Base-by-base conservation (phyloP, 2,797 vertebrate genomes). In the Platalea minor region DNA sequence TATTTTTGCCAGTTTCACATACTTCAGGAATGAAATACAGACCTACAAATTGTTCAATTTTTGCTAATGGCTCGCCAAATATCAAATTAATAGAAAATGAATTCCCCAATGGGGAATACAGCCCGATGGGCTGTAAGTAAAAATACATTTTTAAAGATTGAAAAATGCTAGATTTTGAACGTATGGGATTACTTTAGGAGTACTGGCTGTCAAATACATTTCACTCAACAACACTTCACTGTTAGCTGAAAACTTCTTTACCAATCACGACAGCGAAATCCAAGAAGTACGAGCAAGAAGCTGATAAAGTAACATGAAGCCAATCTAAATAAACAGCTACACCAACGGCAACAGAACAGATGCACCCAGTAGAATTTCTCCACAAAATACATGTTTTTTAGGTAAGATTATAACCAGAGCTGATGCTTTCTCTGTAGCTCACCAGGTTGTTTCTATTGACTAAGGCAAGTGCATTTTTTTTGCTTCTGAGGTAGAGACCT, bases 61-160 rank as follows among this genome's bases (percentile, higher is more conserved):
- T 96, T 91, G 75, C 77, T 95, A 94, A 95, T n/a, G 64, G 41
- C 21, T 96, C 12, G 13, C 91, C 13, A 92, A 91, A 93, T 91
- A 86, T 60, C 74, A 85, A 96, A 96, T 87, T 31, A 87, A 91
- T 76, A 94, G 79, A 96, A 96, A 96, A 78, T 85, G 46, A 96
- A 92, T 92, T 94, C 83, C 75, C 86, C 77, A 85, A 48, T 81
- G 73, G 83, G 68, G 37, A 37, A 37, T 37, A 37, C 37, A 37
- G 37, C 75, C 86, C 77, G 84, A 48, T 81, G 73, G 83, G 68
- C 73, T 95, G 35, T 48, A 93, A 95, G 43, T n/a, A 94, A 94
- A 86, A 96, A 85, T 93, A 83, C 20, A 7, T 74, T 94, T 96
- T 95, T 89, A 95, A 89, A 87, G 75, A 81, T 31, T 91, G 79